phyloP scores from a whole-genome alignment of 2,888 invertebrate species.

The Leucozona laternaria region DNA sequence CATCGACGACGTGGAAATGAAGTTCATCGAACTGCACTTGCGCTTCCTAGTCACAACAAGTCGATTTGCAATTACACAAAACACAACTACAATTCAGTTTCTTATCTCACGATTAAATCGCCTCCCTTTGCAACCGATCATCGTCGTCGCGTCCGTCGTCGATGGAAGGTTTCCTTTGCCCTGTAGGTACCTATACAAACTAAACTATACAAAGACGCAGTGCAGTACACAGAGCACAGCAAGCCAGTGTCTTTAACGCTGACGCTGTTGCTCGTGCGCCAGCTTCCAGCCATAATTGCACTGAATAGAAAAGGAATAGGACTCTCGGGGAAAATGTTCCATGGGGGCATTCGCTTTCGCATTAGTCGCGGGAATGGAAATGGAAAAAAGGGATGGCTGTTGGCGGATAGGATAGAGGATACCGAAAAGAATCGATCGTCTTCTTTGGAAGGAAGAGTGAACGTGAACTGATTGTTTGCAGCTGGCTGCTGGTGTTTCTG shows the following conservation, averaged over 20 bases:
- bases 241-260: conserved; percentile 50
- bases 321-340: conserved; percentile 32
- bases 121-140: conserved; percentile 43
- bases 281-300: conserved; percentile 50
- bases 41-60: conserved; percentile 64
- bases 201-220: background rate
- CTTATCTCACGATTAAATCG: conserved; percentile 73
- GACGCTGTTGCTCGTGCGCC: conserved; percentile 23
- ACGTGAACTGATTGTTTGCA: conserved; percentile 61
- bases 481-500: conserved; percentile 71
- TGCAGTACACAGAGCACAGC: background rate
- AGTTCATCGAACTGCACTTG: conserved; percentile 58
- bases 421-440: conserved; percentile 72
- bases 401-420: conserved; percentile 3
- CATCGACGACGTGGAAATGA: background rate
- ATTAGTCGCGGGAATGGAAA: conserved; percentile 38
- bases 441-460: conserved; percentile 26
- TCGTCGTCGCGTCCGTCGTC: conserved; percentile 13
- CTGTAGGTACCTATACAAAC: no score
- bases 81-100: conserved; percentile 57
- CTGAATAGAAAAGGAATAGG: conserved; percentile 61
- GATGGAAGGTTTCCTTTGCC: conserved; percentile 33
- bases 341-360: conserved; percentile 16
- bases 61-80: conserved; percentile 66
- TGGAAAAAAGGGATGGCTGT: conserved; percentile 32